Evolutionary conservation across 2,797 vertebrate species (phyloP).

Genomic region (Epinephelus malabaricus): DNA sequence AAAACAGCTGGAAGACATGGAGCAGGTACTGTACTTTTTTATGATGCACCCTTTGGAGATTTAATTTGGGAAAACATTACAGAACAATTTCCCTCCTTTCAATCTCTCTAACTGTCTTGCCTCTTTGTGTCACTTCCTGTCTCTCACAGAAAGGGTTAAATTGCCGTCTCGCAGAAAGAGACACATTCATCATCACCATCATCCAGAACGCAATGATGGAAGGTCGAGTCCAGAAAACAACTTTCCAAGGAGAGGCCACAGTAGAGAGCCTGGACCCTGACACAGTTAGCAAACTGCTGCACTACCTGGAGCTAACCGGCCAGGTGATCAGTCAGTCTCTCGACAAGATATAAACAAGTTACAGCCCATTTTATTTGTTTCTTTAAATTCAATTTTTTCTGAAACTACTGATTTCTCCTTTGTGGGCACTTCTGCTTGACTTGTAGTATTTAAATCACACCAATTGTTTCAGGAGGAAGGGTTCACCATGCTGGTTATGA

Average conservation of each 20-base stretch:
- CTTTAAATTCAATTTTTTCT: neutral
- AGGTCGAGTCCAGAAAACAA: conserved; percentile 84
- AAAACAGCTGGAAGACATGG: conserved; percentile 85
- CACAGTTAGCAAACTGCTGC: conserved; percentile 84
- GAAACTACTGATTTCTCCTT: neutral
- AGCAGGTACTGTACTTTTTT: conserved; percentile 65
- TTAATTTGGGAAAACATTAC: neutral
- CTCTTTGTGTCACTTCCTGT: neutral
- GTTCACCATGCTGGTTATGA: conserved; percentile 87
- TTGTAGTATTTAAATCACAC: neutral
- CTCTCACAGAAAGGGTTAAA: conserved; percentile 76
- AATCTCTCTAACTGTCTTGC: neutral
- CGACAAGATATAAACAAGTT: neutral
- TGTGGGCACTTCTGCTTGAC: neutral
- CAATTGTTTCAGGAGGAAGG: conserved; percentile 73
- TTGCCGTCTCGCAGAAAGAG: conserved; percentile 86
- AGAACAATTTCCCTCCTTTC: neutral
- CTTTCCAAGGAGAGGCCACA: conserved; percentile 77
- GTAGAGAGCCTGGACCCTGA: conserved; percentile 84
- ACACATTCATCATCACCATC: conserved; percentile 86
- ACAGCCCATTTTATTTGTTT: neutral
- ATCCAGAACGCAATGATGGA: conserved; percentile 91
- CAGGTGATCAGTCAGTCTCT: conserved; percentile 56
- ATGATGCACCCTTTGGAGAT: neutral
- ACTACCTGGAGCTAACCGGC: conserved; percentile 81